Base-by-base conservation (phyloP, 2,888 invertebrate species). In the Anthoptus insignis region DNA sequence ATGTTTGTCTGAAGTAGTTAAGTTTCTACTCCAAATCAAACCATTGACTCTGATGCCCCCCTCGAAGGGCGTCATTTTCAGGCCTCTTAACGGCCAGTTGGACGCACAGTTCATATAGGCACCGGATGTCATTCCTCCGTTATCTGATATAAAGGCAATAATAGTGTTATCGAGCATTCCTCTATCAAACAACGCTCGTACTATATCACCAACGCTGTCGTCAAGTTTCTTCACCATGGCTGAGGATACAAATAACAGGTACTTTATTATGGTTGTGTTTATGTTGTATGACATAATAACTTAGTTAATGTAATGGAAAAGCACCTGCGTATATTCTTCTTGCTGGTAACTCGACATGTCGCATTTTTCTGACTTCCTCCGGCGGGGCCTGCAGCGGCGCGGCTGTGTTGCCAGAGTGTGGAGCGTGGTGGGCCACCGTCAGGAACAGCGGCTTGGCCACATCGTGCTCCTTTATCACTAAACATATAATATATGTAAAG, bases 181-280 rank as follows among this genome's bases (percentile, higher is more conserved):
- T 65, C 94, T 95, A 0, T 94, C 82, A 58, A 94, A 89, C 59
- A 99, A 87, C 4, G 97, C 95, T 54, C 94, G 81, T 0, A 98
- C 93, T 13, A 99, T 94, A 37, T 95, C 94, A 0, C 98, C 98
- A 0, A 99, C 95, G 39, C 98, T 97, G 65, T 97, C 95, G 81
- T 99, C 99, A 76, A 99, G 88, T 73, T 96, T 96, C 21, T 97
- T 95, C 1, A 98, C 94, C 96, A 98, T 97, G 9, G 97, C 98
- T 97, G 82, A 64, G 93, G 94, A 67, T 50, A 61, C 61, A 50
- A 16, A 32, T 56, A 60, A 14, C 19, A 19, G n/a, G n/a, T n/a
- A n/a, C n/a, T n/a, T n/a, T n/a, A n/a, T n/a, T n/a, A n/a, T 34
- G 22, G 21, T 37, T 14, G 24, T 13, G 27, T 27, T 27, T 27